phyloP scores from a whole-genome alignment of 1,140 invertebrate genomes.

The Eciton burchellii region DNA sequence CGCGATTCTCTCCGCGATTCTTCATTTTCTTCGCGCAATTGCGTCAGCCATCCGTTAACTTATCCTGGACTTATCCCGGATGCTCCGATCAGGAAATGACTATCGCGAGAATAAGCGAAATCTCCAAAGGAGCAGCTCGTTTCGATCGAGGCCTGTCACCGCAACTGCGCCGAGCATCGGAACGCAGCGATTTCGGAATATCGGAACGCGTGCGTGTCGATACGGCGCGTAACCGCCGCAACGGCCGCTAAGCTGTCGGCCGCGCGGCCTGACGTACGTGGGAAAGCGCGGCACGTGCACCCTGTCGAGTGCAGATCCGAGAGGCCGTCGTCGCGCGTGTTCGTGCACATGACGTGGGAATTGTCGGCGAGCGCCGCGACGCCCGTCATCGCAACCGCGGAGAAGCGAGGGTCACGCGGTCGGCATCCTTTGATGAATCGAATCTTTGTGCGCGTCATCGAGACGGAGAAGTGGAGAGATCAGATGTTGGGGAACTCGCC shows the following conservation, averaged over 20 bases:
- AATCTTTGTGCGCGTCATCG: no score
- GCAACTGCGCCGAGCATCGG: constrained; percentile 8
- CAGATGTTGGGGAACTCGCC: no score
- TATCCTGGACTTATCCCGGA: no score
- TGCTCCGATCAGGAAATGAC: no score
- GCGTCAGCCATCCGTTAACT: no score
- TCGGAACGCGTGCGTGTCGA: neutral
- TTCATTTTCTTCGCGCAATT: no score
- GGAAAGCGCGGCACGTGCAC: constrained; percentile 74
- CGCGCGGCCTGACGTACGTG: constrained; percentile 66
- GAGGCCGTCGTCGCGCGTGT: constrained; percentile 54
- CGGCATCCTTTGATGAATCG: no score
- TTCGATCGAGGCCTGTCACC: no score
- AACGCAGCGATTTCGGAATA: no score
- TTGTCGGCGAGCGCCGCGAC: constrained; percentile 48
- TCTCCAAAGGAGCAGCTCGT: no score
- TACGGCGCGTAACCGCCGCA: constrained; percentile 7
- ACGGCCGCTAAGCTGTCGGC: constrained; percentile 39
- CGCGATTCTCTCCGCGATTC: neutral
- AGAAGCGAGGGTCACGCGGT: constrained; percentile 62
- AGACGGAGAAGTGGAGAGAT: no score
- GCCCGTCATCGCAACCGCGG: constrained; percentile 44
- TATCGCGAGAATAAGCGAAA: no score
- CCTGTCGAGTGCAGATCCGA: constrained; percentile 73
- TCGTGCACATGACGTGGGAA: constrained; percentile 76